Evolutionary conservation across 1,140 invertebrate species (phyloP), one percentile per base, ranked within the genome.

Genomic region (Daktulosphaira vitifoliae): DNA sequence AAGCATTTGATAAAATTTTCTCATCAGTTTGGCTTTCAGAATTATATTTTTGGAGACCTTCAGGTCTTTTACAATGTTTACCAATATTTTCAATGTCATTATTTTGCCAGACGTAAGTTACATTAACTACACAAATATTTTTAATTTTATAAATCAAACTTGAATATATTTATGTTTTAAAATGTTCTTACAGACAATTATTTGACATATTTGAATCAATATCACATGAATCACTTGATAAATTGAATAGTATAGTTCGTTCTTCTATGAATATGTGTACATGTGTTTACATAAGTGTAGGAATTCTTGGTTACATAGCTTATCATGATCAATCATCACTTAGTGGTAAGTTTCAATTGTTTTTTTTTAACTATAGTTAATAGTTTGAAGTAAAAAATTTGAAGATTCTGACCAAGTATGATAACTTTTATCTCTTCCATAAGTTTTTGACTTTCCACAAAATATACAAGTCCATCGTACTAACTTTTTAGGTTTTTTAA

Each of bases 51-150:
- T 96, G 92, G 94, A 82, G 84, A 71, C 84, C 89, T 3, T 78
- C 84, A 3, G 91, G 91, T 1, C 77, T 95, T 52, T 77, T 96
- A 23, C 89, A 93, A 72, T 92, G 91, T 76, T 78, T 97, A 68
- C 94, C 95, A 1, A 96, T 97, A 68, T 93, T 96, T 76, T 87
- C 90, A 20, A 92, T 96, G 87, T 92, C 93, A 2, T 78, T 96
- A 46, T 94, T 90, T 67, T 96, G 93, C 78, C 93, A 97, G 80
- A 94, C 92, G 82, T 89, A 76, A 33, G 49, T 8, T 7, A 44
- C n/a, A 44, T n/a, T 44, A 11, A 44, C 15, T 4, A 44, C 4
- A 44, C 15, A n/a, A n/a, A n/a, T 37, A 37, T 37, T 37, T 37
- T 37, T n/a, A 11, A 42, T 16, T 42, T 42, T 42, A 42, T 16